Conservation (phyloP, 2,113 vertebrate species). For the Albula goreensis region DNA sequence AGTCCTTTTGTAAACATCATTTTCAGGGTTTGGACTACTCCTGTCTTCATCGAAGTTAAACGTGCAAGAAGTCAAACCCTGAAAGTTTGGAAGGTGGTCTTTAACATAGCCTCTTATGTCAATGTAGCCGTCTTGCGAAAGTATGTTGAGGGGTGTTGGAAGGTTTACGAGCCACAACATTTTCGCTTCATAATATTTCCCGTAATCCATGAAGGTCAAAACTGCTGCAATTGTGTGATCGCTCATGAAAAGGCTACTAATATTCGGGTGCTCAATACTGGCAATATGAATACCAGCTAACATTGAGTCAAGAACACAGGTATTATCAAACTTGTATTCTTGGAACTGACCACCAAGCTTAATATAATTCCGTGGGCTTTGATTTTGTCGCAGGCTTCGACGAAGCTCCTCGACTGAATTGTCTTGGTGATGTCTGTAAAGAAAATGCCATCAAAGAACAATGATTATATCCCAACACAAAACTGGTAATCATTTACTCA, state of each 20-base stretch:
- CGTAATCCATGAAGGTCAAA: not conserved
- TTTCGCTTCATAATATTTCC: conserved; percentile 5
- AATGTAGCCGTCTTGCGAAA: not conserved
- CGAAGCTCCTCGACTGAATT: not conserved
- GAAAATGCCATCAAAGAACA: not conserved
- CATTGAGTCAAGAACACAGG: conserved; percentile 12
- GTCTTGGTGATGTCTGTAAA: not conserved
- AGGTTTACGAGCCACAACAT: conserved; percentile 6
- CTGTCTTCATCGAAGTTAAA: not conserved
- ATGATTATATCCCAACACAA: no score
- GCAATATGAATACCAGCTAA: conserved; percentile 2
- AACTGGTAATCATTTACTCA: not conserved
- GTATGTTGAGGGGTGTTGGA: not conserved
- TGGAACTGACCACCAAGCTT: not conserved
- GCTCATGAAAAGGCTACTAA: not conserved
- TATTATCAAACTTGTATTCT: not conserved
- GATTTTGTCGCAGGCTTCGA: not conserved
- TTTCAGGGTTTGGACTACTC: not conserved
- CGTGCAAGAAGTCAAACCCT: not conserved
- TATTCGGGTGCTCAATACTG: not conserved
- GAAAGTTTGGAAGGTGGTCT: not conserved
- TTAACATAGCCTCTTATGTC: not conserved
- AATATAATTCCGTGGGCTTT: not conserved
- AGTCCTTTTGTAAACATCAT: not conserved
- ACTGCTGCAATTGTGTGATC: not conserved